A percentile compares a stretch with the other conserved stretches of the same genome.
Evolutionary conservation across 2,888 invertebrate genomes (phyloP).

Genomic region (Xanthorhoe designata): DNA sequence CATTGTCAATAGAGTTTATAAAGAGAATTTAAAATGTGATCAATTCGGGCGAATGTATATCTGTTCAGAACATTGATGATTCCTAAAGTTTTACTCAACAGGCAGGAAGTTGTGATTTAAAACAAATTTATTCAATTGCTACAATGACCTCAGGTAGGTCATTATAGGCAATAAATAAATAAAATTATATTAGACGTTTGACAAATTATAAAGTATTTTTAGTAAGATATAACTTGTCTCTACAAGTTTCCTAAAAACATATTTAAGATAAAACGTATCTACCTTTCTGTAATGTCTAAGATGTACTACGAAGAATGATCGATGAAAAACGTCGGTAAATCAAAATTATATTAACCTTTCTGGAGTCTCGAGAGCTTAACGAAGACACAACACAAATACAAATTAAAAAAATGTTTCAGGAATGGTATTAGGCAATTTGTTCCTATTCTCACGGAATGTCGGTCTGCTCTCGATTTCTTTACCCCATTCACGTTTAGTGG

Average conservation of each 20-base stretch:
- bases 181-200: too few relatives aligned
- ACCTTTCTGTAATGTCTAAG: not conserved
- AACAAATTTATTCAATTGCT: too few relatives aligned
- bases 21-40: too few relatives aligned
- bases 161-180: too few relatives aligned
- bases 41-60: too few relatives aligned
- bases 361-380: constrained; percentile 1
- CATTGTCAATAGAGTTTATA: too few relatives aligned
- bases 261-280: not conserved
- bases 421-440: constrained; percentile 49
- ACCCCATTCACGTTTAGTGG: constrained; percentile 54
- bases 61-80: too few relatives aligned
- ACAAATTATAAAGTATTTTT: too few relatives aligned
- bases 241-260: not conserved
- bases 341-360: not conserved
- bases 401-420: constrained; percentile 28
- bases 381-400: constrained; percentile 1
- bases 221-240: too few relatives aligned
- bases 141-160: too few relatives aligned
- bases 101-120: too few relatives aligned
- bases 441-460: constrained; percentile 57
- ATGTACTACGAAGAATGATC: not conserved
- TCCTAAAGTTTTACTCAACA: too few relatives aligned
- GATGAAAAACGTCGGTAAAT: not conserved
- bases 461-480: constrained; percentile 53